phyloP scores from a whole-genome alignment of 2,113 vertebrate genomes.

The Connochaetes taurinus region DNA sequence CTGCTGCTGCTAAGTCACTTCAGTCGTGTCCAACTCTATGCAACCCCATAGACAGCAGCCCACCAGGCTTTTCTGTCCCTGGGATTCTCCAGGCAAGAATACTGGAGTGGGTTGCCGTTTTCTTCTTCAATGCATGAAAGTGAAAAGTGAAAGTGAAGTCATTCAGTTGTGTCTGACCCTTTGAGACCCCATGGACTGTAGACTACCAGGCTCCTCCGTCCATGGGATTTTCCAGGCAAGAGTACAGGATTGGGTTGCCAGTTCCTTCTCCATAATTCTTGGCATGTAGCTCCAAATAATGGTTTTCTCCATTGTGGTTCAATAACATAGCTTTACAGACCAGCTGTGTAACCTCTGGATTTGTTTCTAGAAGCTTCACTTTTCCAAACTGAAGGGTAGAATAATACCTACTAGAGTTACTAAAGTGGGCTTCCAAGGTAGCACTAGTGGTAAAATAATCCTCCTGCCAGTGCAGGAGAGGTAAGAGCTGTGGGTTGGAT shows the following conservation, averaged over 20 bases:
- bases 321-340: neutral
- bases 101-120: neutral
- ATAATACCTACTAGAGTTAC: neutral
- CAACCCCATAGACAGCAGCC: neutral
- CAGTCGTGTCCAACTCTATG: neutral
- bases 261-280: neutral
- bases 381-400: neutral
- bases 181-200: neutral
- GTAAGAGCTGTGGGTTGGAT: neutral
- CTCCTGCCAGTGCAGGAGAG: neutral
- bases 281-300: neutral
- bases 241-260: neutral
- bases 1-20: neutral
- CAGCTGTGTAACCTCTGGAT: neutral
- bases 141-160: neutral
- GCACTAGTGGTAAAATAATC: neutral
- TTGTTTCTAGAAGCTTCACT: neutral
- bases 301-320: neutral
- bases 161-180: accelerated
- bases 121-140: neutral
- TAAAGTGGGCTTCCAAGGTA: neutral
- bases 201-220: neutral
- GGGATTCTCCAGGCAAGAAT: neutral
- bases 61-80: neutral
- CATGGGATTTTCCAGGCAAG: neutral